Conservation (phyloP, 1,140 invertebrate species). For the Pseudobourletiella spinata region DNA sequence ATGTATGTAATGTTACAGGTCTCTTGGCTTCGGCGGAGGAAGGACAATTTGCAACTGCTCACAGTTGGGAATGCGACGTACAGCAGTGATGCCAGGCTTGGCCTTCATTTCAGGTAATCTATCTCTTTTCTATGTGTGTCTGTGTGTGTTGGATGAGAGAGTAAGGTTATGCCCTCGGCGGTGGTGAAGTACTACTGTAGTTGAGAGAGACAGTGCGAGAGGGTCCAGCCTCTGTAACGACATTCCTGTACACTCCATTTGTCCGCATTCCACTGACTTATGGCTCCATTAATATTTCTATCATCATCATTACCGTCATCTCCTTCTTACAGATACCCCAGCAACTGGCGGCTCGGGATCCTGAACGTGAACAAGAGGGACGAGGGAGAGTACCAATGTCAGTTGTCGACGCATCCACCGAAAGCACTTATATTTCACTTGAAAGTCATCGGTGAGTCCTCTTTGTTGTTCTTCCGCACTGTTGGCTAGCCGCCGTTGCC, state of each 20-base stretch:
- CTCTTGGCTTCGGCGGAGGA: slow-evolving; percentile 47
- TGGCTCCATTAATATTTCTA: not conserved
- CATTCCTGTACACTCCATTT: not conserved
- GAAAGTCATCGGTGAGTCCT: slow-evolving; percentile 33
- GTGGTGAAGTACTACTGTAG: too few species aligned
- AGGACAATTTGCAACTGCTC: slow-evolving; percentile 45
- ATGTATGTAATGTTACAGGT: slow-evolving; percentile 46
- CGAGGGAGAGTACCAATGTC: slow-evolving; percentile 44
- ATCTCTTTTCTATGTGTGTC: not conserved
- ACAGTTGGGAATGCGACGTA: slow-evolving; percentile 49
- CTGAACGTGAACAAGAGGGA: slow-evolving; percentile 37
- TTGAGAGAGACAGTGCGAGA: too few species aligned
- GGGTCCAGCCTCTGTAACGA: too few species aligned
- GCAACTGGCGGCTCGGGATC: slow-evolving; percentile 44
- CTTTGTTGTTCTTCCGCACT: not conserved
- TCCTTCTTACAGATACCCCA: slow-evolving; percentile 40
- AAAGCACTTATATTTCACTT: slow-evolving; percentile 36
- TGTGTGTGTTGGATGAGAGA: not conserved
- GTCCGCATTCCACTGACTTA: not conserved
- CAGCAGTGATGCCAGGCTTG: slow-evolving; percentile 45
- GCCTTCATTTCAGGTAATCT: slow-evolving; percentile 37
- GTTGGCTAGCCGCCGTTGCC: too few species aligned
- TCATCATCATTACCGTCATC: not conserved
- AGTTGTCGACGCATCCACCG: slow-evolving; percentile 44
- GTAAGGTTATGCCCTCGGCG: too few species aligned